A percentile compares a stretch with the other conserved stretches of the same genome.
These are phyloP conservation scores for Ornithoptera priamus DNA, from an alignment of 2,888 invertebrate genomes.

Conservation along the genomic window DNA sequence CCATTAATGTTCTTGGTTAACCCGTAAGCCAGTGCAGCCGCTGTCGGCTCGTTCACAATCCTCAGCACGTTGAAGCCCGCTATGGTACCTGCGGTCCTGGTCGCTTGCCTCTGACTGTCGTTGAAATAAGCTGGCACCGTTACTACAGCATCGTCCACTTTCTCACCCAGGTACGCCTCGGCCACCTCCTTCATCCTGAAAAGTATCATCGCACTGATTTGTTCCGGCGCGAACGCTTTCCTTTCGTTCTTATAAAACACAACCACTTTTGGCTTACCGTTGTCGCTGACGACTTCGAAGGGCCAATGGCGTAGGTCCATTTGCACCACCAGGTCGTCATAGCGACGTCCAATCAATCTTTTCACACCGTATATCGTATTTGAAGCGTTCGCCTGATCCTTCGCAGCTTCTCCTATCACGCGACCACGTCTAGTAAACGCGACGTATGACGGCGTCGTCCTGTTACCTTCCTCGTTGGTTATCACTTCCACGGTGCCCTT, in stretches of 20 bases:
- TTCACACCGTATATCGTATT: slow-evolving; percentile 64
- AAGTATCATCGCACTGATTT: slow-evolving; percentile 63
- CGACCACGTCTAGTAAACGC: slow-evolving; percentile 56
- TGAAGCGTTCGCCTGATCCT: slow-evolving; percentile 55
- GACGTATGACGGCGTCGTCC: slow-evolving; percentile 60
- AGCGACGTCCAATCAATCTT: slow-evolving; percentile 58
- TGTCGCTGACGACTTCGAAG: slow-evolving; percentile 50
- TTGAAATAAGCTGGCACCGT: slow-evolving; percentile 67
- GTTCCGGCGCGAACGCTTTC: slow-evolving; percentile 56
- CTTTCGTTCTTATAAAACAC: slow-evolving; percentile 52
- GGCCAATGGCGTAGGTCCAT: slow-evolving; percentile 59
- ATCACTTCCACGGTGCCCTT: slow-evolving; percentile 58
- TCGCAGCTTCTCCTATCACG: slow-evolving; percentile 61
- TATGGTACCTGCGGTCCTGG: slow-evolving; percentile 51
- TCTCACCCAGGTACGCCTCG: slow-evolving; percentile 50
- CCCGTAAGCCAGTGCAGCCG: slow-evolving; percentile 63
- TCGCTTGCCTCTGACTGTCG: slow-evolving; percentile 60
- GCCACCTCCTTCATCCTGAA: slow-evolving; percentile 60
- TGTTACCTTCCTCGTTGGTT: slow-evolving; percentile 56
- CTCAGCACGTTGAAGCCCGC: slow-evolving; percentile 60
- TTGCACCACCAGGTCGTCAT: slow-evolving; percentile 58
- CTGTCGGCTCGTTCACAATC: slow-evolving; percentile 62
- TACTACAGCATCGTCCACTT: slow-evolving; percentile 58
- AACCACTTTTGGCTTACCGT: slow-evolving; percentile 59
- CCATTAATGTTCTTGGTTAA: slow-evolving; percentile 45